Evolutionary conservation across 2,797 vertebrate species (phyloP), one percentile per base, ranked within the genome.

Genomic region (Champsocephalus esox): DNA sequence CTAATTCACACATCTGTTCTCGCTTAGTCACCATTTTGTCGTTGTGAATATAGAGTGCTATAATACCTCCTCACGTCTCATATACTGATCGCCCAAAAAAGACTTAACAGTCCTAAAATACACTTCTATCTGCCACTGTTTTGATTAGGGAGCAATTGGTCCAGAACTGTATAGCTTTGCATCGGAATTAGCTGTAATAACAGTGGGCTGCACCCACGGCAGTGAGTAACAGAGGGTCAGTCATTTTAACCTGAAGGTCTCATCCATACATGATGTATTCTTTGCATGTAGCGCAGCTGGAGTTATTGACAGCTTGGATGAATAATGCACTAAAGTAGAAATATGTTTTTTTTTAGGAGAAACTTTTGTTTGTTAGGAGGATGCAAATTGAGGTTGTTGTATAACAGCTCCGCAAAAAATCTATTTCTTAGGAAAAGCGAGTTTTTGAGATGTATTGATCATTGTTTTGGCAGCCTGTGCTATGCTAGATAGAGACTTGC

Each of bases 1-100:
- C 91, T 94, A 94, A 95, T 95, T 94, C 87, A 93, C 93, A 93
- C 93, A 95, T 95, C 94, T 94, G 94, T 95, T 93, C 93, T 89
- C 88, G 85, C 91, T 93, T 92, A 92, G 89, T 82, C 87, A 90
- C 93, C 93, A 86, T 91, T 92, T 92, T 90, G 90, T 91, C 83
- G 71, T 52, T 1, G 75, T 73, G 82, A 86, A 91, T 88, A 84
- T 88, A 82, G 80, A 87, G 66, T 43, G 43, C 77, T 58, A 62
- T 83, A 83, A 90, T 82, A 70, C 82, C 75, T 80, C 67, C 77
- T 82, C 73, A 12, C 44, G 21, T 45, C 82, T 80, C 69, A 48
- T 41, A 61, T 77, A 75, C 74, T 67, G 81, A 83, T 66, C 49
- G 68, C 63, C 72, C 76, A 77, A 86, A 80, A 73, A 69, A 63